phyloP scores from a whole-genome alignment of 2,888 invertebrate genomes.

The Pollenia labialis region DNA sequence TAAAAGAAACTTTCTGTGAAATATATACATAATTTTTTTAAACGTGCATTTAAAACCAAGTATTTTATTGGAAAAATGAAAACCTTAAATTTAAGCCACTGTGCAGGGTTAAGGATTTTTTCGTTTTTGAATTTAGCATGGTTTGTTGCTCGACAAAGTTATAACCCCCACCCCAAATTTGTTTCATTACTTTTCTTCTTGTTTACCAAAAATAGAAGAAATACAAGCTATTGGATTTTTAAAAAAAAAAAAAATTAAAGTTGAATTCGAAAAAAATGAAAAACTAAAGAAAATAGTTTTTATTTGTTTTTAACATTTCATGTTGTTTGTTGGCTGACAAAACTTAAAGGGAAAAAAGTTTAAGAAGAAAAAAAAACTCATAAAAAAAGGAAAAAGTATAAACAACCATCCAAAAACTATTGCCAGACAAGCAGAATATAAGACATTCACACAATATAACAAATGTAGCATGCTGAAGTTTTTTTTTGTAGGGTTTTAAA shows the following conservation, averaged over 20 bases:
- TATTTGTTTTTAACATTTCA: slow-evolving; percentile 66
- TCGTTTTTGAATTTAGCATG: no score
- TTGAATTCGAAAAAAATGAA: slow-evolving; percentile 11
- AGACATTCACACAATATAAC: slow-evolving; percentile 15
- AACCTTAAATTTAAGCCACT: no score
- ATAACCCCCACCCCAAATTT: no score
- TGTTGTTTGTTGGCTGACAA: slow-evolving; percentile 70
- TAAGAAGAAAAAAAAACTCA: slow-evolving; percentile 16
- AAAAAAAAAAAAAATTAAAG: slow-evolving; percentile 36
- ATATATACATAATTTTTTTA: no score
- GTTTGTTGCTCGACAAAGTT: no score
- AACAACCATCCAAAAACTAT: slow-evolving; percentile 30
- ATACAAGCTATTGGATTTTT: no score
- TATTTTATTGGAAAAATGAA: no score
- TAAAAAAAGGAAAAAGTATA: background rate
- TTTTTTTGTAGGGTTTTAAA: background rate
- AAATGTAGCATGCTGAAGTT: slow-evolving; percentile 49
- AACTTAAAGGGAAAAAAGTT: slow-evolving; percentile 40
- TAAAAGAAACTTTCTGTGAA: no score
- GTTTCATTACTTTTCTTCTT: no score
- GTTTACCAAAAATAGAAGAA: no score
- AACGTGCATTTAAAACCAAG: no score
- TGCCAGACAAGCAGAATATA: slow-evolving; percentile 20
- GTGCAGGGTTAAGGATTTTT: no score
- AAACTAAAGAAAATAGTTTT: slow-evolving; percentile 39